These are phyloP conservation scores for Arenaria interpres DNA, from an alignment of 2,113 vertebrate genomes.

Conservation along the genomic window DNA sequence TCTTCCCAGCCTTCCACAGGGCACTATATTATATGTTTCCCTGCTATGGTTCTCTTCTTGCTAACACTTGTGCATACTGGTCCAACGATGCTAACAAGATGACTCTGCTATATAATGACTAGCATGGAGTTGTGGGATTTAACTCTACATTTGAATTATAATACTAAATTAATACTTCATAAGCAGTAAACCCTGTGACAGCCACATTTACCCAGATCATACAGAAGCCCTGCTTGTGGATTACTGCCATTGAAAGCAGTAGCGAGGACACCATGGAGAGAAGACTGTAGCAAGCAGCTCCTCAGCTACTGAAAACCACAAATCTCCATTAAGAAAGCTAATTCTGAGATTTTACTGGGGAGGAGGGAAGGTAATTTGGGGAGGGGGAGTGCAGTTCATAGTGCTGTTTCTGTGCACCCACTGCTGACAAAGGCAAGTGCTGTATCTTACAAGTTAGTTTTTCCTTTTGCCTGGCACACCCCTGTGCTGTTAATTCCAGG, in stretches of 20 bases:
- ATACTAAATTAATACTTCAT: neutral
- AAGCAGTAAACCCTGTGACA: neutral
- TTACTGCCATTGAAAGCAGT: neutral
- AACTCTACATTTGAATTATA: neutral
- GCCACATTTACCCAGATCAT: fast-evolving
- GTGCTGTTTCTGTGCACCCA: neutral
- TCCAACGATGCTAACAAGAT: fast-evolving
- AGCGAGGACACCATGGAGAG: fast-evolving
- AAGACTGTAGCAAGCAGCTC: neutral
- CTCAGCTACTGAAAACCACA: neutral
- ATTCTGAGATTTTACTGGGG: neutral
- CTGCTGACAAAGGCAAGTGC: neutral
- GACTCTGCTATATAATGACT: neutral
- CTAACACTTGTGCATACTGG: neutral
- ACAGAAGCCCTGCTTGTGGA: fast-evolving
- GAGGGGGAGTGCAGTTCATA: neutral
- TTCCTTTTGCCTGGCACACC: neutral
- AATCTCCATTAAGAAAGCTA: neutral
- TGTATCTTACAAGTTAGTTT: neutral
- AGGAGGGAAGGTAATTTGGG: neutral
- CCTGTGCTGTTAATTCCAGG: neutral
- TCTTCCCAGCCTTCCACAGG: neutral
- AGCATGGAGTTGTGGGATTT: neutral
- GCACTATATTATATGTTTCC: neutral
- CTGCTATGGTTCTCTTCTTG: neutral